Evolutionary conservation across 2,888 invertebrate species (phyloP).

Genomic region (Drosophila leonis): DNA sequence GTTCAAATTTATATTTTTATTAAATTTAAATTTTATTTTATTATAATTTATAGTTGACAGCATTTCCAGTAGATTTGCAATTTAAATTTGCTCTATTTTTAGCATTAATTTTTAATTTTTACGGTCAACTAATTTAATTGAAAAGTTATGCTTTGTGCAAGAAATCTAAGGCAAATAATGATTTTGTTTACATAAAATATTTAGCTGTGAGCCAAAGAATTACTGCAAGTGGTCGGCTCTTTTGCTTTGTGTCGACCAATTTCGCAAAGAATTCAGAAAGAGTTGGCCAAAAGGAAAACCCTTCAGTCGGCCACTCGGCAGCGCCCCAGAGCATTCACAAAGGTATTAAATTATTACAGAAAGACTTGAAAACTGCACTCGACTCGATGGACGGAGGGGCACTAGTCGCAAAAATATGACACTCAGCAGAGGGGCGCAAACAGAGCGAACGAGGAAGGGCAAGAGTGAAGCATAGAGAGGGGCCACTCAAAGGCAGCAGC

Average conservation of each 20-base stretch:
- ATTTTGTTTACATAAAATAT: constrained; percentile 30
- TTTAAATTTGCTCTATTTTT: neutral
- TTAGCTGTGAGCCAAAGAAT: constrained; percentile 21
- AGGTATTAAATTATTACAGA: constrained; percentile 72
- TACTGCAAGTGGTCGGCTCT: constrained; percentile 28
- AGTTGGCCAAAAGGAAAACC: constrained; percentile 26
- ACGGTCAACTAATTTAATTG: neutral
- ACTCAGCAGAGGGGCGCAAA: constrained; percentile 27
- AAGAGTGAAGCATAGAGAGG: neutral
- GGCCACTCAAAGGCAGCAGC: constrained; percentile 30
- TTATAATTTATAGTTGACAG: no score
- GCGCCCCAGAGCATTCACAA: constrained; percentile 52
- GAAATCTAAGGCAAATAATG: constrained; percentile 14
- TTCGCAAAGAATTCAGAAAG: constrained; percentile 45
- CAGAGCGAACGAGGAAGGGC: neutral
- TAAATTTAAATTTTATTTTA: no score
- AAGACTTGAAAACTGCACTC: constrained; percentile 51
- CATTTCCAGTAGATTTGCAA: neutral
- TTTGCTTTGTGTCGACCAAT: constrained; percentile 23
- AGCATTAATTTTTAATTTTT: neutral
- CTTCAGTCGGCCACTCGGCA: constrained; percentile 36
- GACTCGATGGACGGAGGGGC: neutral
- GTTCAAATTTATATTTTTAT: neutral
- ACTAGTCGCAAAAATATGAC: constrained; percentile 43
- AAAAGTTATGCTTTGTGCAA: neutral